Conservation (phyloP, 1,140 invertebrate genomes). For the Wiebesia pumilae region DNA sequence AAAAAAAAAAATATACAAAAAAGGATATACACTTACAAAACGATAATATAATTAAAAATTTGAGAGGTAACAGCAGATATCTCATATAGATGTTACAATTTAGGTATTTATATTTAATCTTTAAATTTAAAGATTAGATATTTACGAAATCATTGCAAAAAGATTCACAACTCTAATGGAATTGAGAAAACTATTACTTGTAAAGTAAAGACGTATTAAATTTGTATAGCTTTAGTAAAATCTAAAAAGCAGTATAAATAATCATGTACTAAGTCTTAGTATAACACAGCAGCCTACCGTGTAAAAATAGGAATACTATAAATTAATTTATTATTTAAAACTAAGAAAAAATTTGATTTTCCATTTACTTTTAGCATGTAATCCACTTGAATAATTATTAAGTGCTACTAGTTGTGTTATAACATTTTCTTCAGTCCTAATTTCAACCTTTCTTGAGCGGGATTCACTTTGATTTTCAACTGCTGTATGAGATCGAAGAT, state of each 20-base stretch:
- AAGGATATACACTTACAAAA: background rate
- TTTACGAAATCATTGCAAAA: background rate
- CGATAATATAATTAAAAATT: background rate
- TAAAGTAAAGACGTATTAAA: background rate
- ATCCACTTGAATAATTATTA: slow-evolving; percentile 2
- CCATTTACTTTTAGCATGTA: slow-evolving; percentile 13
- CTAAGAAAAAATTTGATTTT: slow-evolving; percentile 3
- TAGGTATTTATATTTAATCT: background rate
- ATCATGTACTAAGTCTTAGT: background rate
- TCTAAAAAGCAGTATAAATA: background rate
- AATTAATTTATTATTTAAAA: slow-evolving; percentile 36
- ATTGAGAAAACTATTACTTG: background rate
- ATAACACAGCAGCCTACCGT: background rate
- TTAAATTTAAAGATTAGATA: background rate
- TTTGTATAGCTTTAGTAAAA: background rate
- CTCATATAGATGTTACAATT: background rate
- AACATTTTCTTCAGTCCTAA: slow-evolving; percentile 73
- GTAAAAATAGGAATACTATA: slow-evolving; percentile 18
- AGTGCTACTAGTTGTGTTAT: slow-evolving; percentile 57
- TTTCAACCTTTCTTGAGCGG: slow-evolving; percentile 81
- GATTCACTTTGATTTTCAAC: slow-evolving; percentile 88
- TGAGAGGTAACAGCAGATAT: too few species aligned
- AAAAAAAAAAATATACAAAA: background rate
- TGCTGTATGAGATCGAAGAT: slow-evolving; percentile 94
- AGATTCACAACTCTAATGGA: too few species aligned